phyloP scores from a whole-genome alignment of 64 coral and sea anemone species.

The Actinia equina region DNA sequence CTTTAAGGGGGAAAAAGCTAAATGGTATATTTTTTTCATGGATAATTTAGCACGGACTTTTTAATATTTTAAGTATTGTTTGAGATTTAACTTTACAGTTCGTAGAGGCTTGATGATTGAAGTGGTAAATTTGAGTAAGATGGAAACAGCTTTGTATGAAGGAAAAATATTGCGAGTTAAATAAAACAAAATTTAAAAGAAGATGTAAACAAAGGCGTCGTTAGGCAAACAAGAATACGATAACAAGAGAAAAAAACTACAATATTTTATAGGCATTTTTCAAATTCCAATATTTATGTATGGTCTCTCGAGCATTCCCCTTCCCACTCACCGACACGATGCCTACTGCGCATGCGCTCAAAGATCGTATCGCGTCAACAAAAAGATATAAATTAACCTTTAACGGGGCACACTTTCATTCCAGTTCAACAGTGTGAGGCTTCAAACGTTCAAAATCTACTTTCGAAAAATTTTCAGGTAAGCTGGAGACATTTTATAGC shows the following conservation, averaged over 20 bases:
- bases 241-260: no score
- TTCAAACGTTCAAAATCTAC: not conserved
- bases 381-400: not conserved
- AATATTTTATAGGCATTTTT: not conserved
- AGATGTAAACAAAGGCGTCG: no score
- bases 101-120: no score
- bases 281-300: not conserved
- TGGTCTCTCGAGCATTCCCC: not conserved
- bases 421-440: not conserved
- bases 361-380: not conserved
- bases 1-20: no score
- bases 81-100: no score
- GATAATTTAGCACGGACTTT: no score
- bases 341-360: not conserved
- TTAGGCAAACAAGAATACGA: not conserved
- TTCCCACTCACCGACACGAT: not conserved
- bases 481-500: not conserved
- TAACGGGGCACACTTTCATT: not conserved
- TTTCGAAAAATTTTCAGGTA: not conserved
- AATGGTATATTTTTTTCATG: no score
- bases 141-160: not conserved
- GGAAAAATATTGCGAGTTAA: no score
- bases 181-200: no score
- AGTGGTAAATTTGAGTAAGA: not conserved
- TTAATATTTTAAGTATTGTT: no score